Evolutionary conservation across 2,888 invertebrate genomes (phyloP).

Genomic region (Hanleya hanleyi): DNA sequence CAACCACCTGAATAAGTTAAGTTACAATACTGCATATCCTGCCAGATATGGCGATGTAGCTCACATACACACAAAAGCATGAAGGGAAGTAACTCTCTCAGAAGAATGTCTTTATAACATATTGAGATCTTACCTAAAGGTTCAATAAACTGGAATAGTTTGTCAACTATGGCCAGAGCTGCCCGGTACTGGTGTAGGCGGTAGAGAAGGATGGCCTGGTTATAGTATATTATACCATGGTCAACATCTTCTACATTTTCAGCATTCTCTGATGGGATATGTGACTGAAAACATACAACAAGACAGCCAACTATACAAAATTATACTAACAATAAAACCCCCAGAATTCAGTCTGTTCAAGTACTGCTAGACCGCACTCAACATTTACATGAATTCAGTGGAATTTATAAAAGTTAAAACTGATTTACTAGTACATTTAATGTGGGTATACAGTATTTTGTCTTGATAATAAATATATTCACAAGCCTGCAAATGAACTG

Average conservation of each 20-base stretch:
- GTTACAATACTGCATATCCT: no score
- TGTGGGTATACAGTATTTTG: no score
- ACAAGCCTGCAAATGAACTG: no score
- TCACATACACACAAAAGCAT: no score
- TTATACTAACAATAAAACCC: neutral
- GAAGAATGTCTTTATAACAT: no score
- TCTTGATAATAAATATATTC: no score
- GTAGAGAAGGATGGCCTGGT: slow-evolving; percentile 85
- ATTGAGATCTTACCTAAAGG: slow-evolving; percentile 81
- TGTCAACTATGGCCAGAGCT: slow-evolving; percentile 79
- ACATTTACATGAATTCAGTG: neutral
- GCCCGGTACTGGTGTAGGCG: slow-evolving; percentile 84
- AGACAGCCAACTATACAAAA: neutral
- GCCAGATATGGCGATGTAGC: no score
- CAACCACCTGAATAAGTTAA: no score
- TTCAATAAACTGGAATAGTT: slow-evolving; percentile 79
- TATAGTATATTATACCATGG: slow-evolving; percentile 82
- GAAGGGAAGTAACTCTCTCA: no score
- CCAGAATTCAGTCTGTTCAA: neutral
- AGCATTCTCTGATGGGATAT: slow-evolving; percentile 74
- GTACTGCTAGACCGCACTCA: neutral
- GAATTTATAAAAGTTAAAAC: neutral
- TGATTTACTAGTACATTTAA: neutral
- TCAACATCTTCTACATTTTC: slow-evolving; percentile 81
- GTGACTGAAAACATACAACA: slow-evolving; percentile 54